Evolutionary conservation across 2,797 vertebrate species (phyloP).

Genomic region (Peromyscus attwateri): DNA sequence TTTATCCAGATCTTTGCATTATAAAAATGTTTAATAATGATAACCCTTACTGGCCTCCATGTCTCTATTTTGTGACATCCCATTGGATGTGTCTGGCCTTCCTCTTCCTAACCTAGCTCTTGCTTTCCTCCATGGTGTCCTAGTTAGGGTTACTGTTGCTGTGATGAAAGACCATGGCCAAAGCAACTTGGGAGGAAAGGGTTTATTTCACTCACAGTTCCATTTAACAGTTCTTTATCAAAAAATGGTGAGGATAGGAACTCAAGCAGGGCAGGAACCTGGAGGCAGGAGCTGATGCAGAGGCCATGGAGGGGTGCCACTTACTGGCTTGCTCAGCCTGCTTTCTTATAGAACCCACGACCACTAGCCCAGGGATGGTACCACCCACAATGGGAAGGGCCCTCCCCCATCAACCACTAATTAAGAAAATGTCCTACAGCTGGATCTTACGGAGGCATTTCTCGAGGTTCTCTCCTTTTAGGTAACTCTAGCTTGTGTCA

Average conservation of each 20-base stretch:
- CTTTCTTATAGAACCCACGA: neutral
- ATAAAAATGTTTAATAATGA: neutral
- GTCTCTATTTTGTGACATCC: neutral
- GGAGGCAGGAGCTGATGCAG: neutral
- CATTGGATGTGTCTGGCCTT: neutral
- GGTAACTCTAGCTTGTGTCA: neutral
- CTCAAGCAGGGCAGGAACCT: neutral
- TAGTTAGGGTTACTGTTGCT: neutral
- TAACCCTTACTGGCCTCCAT: neutral
- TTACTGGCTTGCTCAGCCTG: neutral
- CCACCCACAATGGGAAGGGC: neutral
- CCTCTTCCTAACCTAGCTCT: neutral
- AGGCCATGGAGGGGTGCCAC: neutral
- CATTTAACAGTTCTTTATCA: neutral
- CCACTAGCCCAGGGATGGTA: neutral
- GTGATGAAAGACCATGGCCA: neutral
- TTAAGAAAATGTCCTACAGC: neutral
- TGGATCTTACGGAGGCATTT: neutral
- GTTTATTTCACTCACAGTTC: neutral
- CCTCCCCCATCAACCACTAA: neutral
- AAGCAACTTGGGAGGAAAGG: neutral
- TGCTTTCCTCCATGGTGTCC: neutral
- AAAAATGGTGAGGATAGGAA: neutral
- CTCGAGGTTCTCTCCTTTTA: neutral
- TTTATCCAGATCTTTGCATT: constrained; percentile 28